Conservation (phyloP, 1,140 invertebrate genomes). For the Bombus sibiricus region DNA sequence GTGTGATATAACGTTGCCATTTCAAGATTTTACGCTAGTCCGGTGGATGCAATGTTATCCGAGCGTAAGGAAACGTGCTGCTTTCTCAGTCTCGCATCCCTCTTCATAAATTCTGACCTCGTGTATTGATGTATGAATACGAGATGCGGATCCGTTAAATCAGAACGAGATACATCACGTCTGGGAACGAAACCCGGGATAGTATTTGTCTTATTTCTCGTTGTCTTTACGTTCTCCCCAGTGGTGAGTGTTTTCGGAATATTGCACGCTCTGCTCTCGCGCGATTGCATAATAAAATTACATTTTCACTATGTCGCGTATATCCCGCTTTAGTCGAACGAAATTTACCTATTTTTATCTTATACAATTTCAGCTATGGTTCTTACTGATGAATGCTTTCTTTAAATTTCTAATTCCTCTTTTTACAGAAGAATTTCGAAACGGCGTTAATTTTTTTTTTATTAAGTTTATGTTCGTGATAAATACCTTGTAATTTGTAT, state of each 20-base stretch:
- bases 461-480: too few species aligned
- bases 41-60: neutral
- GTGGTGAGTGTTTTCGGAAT: neutral
- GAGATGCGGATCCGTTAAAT: slow-evolving; percentile 31
- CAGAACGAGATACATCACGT: neutral
- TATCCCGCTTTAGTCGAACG: neutral
- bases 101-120: slow-evolving; percentile 32
- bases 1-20: slow-evolving; percentile 21
- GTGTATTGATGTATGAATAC: slow-evolving; percentile 34
- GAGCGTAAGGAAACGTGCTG: slow-evolving; percentile 14
- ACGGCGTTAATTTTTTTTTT: too few species aligned
- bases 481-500: too few species aligned
- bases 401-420: too few species aligned
- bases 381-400: too few species aligned
- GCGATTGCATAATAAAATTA: slow-evolving; percentile 38
- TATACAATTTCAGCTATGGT: neutral
- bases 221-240: neutral
- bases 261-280: neutral
- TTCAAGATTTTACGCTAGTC: neutral
- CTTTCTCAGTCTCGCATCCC: neutral
- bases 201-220: neutral
- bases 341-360: neutral
- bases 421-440: too few species aligned
- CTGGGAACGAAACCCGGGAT: neutral
- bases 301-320: slow-evolving; percentile 16